Conservation (phyloP, 1,140 invertebrate genomes). For the Trichogramma pretiosum region DNA sequence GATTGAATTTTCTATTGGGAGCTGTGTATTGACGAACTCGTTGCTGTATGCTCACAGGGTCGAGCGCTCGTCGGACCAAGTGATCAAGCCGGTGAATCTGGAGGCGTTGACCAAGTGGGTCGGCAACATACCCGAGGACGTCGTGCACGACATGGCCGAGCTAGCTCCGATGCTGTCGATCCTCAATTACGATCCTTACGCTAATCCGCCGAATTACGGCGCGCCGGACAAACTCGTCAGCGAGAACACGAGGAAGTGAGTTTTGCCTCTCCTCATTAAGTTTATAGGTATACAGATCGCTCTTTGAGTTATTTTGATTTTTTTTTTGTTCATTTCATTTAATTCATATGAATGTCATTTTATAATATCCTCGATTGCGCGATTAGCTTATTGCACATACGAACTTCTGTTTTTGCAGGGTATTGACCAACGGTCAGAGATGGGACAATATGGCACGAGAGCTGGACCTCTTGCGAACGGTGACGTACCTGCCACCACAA, state of each 20-base stretch:
- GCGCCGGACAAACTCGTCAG: slow-evolving; percentile 75
- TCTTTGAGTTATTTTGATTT: background rate
- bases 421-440: slow-evolving; percentile 35
- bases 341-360: background rate
- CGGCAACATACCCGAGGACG: slow-evolving; percentile 82
- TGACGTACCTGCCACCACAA: too few species aligned
- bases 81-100: slow-evolving; percentile 94
- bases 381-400: background rate
- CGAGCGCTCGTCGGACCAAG: slow-evolving; percentile 96
- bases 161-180: slow-evolving; percentile 87
- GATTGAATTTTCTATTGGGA: too few species aligned
- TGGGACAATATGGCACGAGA: slow-evolving; percentile 38
- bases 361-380: background rate
- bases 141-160: slow-evolving; percentile 79
- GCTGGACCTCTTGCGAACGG: slow-evolving; percentile 26
- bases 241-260: slow-evolving; percentile 60
- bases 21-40: too few species aligned
- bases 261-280: background rate
- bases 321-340: background rate
- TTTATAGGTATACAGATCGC: background rate
- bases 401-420: slow-evolving; percentile 27
- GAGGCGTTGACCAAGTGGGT: slow-evolving; percentile 97
- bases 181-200: slow-evolving; percentile 88
- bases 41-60: too few species aligned
- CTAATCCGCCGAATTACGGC: slow-evolving; percentile 89